These are phyloP conservation scores for Physella acuta DNA, from an alignment of 1,140 invertebrate species.

Conservation along the genomic window DNA sequence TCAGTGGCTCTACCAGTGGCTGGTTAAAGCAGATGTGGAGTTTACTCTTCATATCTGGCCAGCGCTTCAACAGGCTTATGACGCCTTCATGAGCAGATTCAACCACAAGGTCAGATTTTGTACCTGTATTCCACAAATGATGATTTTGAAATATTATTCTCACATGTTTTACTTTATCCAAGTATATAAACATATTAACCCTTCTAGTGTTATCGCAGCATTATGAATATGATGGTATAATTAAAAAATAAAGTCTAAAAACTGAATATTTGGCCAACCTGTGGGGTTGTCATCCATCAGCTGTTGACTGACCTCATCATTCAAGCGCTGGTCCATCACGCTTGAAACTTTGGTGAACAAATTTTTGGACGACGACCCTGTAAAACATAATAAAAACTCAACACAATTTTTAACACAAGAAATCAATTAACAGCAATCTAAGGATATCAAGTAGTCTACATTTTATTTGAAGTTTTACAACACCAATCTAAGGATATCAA, in stretches of 20 bases:
- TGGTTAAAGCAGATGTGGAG: conserved; percentile 52
- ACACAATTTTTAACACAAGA: too few species aligned
- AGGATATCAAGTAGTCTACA: too few species aligned
- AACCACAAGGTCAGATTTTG: conserved; percentile 54
- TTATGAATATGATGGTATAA: too few species aligned
- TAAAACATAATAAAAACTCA: too few species aligned
- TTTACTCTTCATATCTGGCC: conserved; percentile 57
- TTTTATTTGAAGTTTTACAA: too few species aligned
- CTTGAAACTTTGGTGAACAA: conserved; percentile 50
- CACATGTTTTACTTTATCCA: neutral
- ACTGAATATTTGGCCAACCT: conserved; percentile 5
- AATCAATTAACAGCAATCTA: too few species aligned
- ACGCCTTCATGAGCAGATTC: conserved; percentile 47
- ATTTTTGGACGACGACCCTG: conserved; percentile 43
- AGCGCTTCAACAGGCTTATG: conserved; percentile 51
- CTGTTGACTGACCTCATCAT: conserved; percentile 53
- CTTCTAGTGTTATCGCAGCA: too few species aligned
- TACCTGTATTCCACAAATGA: conserved; percentile 34
- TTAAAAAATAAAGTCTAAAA: neutral
- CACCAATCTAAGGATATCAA: too few species aligned
- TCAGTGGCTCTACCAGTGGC: conserved; percentile 42
- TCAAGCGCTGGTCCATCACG: conserved; percentile 52
- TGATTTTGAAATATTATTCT: neutral
- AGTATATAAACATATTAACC: too few species aligned
- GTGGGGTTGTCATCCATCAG: conserved; percentile 50